A percentile compares a stretch with the other conserved stretches of the same genome.
Conservation (phyloP, 2,113 vertebrate species). For the Corythaixoides concolor region DNA sequence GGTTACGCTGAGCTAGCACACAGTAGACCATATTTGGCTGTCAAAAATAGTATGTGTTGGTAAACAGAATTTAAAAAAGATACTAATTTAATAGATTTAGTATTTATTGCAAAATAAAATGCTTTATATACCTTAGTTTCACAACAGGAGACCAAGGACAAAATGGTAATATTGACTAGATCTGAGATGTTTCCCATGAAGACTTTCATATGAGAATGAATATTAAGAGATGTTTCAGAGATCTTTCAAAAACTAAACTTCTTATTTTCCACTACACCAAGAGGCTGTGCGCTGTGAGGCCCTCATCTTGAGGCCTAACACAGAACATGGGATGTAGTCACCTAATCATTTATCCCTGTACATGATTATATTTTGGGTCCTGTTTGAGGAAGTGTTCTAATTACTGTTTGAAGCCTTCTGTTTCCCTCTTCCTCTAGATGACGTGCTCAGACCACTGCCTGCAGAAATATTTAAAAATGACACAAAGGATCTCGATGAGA, state of each 20-base stretch:
- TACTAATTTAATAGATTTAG: not conserved
- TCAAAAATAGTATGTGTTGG: not conserved
- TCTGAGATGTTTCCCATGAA: not conserved
- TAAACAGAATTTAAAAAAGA: not conserved
- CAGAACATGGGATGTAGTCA: not conserved
- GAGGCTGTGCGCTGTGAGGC: not conserved
- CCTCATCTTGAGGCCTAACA: not conserved
- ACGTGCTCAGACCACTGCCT: slow-evolving; percentile 93
- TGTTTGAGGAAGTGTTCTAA: not conserved
- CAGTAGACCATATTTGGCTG: not conserved
- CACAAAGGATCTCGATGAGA: slow-evolving; percentile 97
- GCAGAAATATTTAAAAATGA: slow-evolving; percentile 99
- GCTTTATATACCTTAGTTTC: not conserved
- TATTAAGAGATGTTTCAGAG: not conserved
- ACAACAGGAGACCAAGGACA: not conserved
- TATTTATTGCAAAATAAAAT: not conserved
- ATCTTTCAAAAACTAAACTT: not conserved
- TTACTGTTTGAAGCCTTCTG: not conserved
- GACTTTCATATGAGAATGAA: not conserved
- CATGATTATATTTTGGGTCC: not conserved
- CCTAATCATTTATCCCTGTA: not conserved
- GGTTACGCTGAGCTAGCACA: not conserved
- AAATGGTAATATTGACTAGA: not conserved
- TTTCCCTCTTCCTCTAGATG: slow-evolving; percentile 74
- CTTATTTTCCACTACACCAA: not conserved